These are phyloP conservation scores for Argyra leucocephala DNA, from an alignment of 2,888 invertebrate species.

Conservation along the genomic window DNA sequence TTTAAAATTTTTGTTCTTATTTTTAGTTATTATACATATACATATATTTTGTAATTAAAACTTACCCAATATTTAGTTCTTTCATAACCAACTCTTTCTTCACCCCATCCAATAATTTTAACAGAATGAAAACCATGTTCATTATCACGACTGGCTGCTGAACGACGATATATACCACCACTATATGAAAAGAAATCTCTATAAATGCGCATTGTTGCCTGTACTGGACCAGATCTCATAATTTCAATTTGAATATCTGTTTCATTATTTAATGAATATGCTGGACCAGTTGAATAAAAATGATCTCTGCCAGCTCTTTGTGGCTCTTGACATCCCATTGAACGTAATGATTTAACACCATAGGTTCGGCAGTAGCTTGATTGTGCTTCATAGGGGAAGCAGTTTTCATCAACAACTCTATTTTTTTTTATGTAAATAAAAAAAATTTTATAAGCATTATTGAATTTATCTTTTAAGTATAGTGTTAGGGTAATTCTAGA, in stretches of 20 bases:
- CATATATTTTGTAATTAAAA: slow-evolving; percentile 16
- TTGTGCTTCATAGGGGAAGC: slow-evolving; percentile 69
- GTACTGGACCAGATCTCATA: slow-evolving; percentile 81
- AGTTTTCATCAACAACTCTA: slow-evolving; percentile 75
- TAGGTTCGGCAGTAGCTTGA: slow-evolving; percentile 57
- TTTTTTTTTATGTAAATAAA: not conserved
- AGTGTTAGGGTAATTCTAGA: too few relatives aligned
- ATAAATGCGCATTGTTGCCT: slow-evolving; percentile 82
- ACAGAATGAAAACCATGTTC: slow-evolving; percentile 78
- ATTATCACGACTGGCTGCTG: slow-evolving; percentile 48
- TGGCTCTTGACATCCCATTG: slow-evolving; percentile 49
- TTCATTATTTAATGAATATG: slow-evolving; percentile 63
- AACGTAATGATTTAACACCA: slow-evolving; percentile 36
- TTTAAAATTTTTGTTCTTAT: not conserved
- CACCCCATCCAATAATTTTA: slow-evolving; percentile 86
- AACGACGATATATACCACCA: slow-evolving; percentile 70
- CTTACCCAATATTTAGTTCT: slow-evolving; percentile 77
- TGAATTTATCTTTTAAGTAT: not conserved
- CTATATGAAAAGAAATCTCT: slow-evolving; percentile 89
- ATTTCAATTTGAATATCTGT: slow-evolving; percentile 89
- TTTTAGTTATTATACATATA: not conserved
- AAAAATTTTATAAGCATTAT: not conserved
- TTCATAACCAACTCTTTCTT: slow-evolving; percentile 51
- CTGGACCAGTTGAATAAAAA: slow-evolving; percentile 65
- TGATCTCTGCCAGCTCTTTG: slow-evolving; percentile 48